phyloP scores from a whole-genome alignment of 1,140 invertebrate genomes.

The Platyscapa corneri region DNA sequence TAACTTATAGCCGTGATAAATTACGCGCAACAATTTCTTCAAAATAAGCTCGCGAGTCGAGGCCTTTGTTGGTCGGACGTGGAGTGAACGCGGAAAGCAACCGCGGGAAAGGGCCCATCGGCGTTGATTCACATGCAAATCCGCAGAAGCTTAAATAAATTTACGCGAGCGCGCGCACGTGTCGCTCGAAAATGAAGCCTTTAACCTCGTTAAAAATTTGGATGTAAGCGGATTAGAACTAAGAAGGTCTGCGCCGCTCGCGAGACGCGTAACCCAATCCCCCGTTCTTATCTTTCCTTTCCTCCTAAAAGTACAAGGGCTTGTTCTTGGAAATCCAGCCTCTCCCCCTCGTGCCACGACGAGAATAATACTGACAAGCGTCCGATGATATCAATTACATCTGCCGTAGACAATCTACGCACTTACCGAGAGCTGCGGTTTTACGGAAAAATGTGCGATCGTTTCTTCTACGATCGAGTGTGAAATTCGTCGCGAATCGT shows the following conservation, averaged over 20 bases:
- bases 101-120: too few relatives aligned
- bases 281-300: background rate
- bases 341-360: background rate
- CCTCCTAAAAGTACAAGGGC: background rate
- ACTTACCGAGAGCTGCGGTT: too few relatives aligned
- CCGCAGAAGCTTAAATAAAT: background rate
- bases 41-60: too few relatives aligned
- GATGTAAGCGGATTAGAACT: constrained; percentile 42
- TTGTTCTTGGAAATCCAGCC: background rate
- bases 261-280: constrained; percentile 26
- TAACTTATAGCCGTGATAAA: too few relatives aligned
- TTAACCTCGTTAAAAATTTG: constrained; percentile 45
- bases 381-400: constrained; percentile 28
- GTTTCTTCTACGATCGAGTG: too few relatives aligned
- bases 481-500: too few relatives aligned
- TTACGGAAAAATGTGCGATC: background rate
- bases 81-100: too few relatives aligned
- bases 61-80: too few relatives aligned
- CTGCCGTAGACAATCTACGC: background rate
- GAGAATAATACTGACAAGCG: background rate
- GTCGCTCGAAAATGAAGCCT: constrained; percentile 28
- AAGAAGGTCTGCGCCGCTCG: background rate
- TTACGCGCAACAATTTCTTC: too few relatives aligned
- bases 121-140: too few relatives aligned
- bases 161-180: too few relatives aligned